Evolutionary conservation across 2,113 vertebrate genomes (phyloP).

Genomic region (Dendropsophus ebraccatus): DNA sequence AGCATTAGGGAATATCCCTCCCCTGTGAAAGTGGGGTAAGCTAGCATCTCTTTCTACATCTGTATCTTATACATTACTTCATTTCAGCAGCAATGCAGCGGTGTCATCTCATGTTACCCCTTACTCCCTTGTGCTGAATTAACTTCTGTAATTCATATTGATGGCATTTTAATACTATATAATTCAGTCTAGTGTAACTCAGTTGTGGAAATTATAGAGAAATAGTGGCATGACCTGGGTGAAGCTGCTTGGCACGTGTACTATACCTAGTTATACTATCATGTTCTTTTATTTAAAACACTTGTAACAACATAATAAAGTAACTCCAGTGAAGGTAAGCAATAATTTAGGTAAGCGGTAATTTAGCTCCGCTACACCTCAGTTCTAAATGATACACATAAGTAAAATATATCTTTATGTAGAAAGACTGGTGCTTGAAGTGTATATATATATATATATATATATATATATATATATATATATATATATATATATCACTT

Average conservation of each 20-base stretch:
- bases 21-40: no score
- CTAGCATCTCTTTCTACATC: no score
- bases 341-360: no score
- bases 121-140: background rate
- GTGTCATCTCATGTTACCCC: background rate
- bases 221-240: background rate
- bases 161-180: background rate
- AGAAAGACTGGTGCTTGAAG: no score
- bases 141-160: background rate
- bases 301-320: no score
- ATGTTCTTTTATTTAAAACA: background rate
- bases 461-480: background rate
- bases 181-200: background rate
- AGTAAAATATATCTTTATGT: no score
- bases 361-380: no score
- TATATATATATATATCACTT: background rate
- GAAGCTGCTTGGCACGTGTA: background rate
- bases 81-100: background rate
- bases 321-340: no score
- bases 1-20: no score
- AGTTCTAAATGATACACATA: no score
- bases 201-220: background rate
- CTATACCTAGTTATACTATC: background rate
- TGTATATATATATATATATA: background rate
- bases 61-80: no score